Evolutionary conservation across 1,140 invertebrate genomes (phyloP).

Genomic region (Lordiphosa stackelbergi): DNA sequence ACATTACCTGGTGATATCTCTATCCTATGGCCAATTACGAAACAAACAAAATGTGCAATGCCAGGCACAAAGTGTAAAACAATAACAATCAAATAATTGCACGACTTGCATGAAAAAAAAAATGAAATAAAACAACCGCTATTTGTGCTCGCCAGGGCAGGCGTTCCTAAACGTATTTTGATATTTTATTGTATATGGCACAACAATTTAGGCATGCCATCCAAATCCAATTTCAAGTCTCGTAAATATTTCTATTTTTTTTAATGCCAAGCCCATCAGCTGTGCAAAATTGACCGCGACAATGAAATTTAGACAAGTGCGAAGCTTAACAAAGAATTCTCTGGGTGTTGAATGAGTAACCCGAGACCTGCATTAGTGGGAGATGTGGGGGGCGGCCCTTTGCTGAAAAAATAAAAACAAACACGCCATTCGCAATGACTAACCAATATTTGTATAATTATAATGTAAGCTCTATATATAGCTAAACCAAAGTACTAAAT

Average conservation of each 20-base stretch:
- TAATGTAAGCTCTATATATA: too few relatives aligned
- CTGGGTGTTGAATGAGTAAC: conserved; percentile 20
- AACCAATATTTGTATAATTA: too few relatives aligned
- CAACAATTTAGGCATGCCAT: too few relatives aligned
- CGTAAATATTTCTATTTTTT: too few relatives aligned
- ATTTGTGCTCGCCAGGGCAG: neutral
- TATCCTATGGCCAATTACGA: conserved; percentile 41
- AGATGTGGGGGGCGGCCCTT: neutral
- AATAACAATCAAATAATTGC: conserved; percentile 66
- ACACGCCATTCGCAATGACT: neutral
- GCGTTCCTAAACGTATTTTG: conserved; percentile 21
- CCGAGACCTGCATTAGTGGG: conserved; percentile 2
- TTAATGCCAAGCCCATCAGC: too few relatives aligned
- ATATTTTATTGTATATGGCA: neutral
- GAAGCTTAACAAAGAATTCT: conserved; percentile 9
- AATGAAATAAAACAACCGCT: conserved; percentile 1
- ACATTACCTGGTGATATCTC: conserved; percentile 13
- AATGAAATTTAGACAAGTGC: too few relatives aligned
- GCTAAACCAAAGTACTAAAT: neutral
- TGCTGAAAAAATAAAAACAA: conserved; percentile 8
- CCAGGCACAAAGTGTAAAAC: conserved; percentile 36
- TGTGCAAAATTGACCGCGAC: too few relatives aligned
- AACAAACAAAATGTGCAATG: conserved; percentile 55
- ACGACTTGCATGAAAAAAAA: conserved; percentile 53
- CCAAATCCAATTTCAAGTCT: too few relatives aligned